Base-by-base conservation (phyloP, 2,888 invertebrate genomes). In the Drosophila mimica region DNA sequence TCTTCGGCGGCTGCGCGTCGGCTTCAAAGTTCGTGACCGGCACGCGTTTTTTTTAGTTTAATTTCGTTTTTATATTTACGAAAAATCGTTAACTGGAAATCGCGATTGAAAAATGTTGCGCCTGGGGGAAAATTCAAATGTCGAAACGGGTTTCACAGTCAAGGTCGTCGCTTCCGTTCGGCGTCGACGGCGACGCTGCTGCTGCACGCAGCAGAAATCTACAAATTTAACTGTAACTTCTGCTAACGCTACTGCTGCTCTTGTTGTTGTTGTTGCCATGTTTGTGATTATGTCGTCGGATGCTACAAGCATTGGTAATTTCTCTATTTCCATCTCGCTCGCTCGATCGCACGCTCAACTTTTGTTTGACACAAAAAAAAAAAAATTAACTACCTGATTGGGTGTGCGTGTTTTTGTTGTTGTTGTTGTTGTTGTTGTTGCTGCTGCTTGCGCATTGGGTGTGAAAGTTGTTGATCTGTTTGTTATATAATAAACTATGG, bases 401-500 rank as follows among this genome's bases (percentile, higher is more conserved):
- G 70, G 63, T 79, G 75, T 56, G 75, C 74, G 89, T 75, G 61
- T 74, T 61, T 57, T 3, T 25, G 25, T 25, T 25, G 25, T 25
- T 25, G 25, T 56, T 73, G 62, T 72, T 53, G 63, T 28, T 54
- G 40, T 53, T 67, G 49, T 52, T 70, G 67, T 70, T 71, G 64
- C 73, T 69, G 68, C 60, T 68, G 69, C 61, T 46, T 28, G 68
- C 68, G 64, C 82, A 70, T 78, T 82, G 90, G 83, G 91, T 83
- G 91, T 91, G 88, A 88, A 88, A 88, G 88, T 88, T 88, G 87
- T 79, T 82, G 84, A 85, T 90, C 90, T 87, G 76, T 89, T 90
- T 73, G 76, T 83, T 77, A 89, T 74, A 87, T 89, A 87, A 88
- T 80, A 52, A 33, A 66, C 62, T n/a, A n/a, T n/a, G n/a, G n/a